Percentiles rank a stretch among this genome's conserved stretches.
phyloP scores from a whole-genome alignment of 2,113 vertebrate genomes.

The Cairina moschata region DNA sequence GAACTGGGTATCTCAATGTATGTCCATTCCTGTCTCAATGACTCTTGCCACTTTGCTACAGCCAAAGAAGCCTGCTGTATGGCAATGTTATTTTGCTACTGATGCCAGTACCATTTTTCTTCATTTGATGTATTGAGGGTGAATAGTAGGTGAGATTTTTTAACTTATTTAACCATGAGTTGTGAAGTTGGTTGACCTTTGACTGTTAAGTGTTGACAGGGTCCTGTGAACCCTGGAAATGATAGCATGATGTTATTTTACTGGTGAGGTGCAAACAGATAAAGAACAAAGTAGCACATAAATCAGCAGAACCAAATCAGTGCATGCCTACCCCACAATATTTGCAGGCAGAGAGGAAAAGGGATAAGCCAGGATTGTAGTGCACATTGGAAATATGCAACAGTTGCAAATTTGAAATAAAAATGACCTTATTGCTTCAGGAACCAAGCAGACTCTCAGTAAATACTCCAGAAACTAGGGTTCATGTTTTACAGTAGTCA shows the following conservation, averaged over 20 bases:
- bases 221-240: slow-evolving; percentile 72
- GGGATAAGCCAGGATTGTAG: background rate
- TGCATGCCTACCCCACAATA: slow-evolving; percentile 1
- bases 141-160: slow-evolving; percentile 45
- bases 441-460: background rate
- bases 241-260: slow-evolving; percentile 68
- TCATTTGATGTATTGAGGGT: background rate
- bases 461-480: background rate
- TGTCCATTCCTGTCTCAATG: background rate
- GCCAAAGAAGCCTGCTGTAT: background rate
- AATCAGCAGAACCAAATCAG: slow-evolving; percentile 73
- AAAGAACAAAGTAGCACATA: slow-evolving; percentile 81
- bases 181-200: slow-evolving; percentile 75
- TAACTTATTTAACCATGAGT: slow-evolving; percentile 46
- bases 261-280: slow-evolving; percentile 77
- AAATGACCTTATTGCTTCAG: background rate
- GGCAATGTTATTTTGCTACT: background rate
- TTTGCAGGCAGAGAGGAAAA: background rate
- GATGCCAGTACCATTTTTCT: background rate
- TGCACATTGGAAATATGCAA: background rate
- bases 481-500: background rate
- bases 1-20: background rate
- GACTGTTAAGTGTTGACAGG: slow-evolving; percentile 77
- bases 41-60: background rate
- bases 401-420: background rate